Conservation (phyloP, 2,888 invertebrate species). For the Agriopis leucophaearia region DNA sequence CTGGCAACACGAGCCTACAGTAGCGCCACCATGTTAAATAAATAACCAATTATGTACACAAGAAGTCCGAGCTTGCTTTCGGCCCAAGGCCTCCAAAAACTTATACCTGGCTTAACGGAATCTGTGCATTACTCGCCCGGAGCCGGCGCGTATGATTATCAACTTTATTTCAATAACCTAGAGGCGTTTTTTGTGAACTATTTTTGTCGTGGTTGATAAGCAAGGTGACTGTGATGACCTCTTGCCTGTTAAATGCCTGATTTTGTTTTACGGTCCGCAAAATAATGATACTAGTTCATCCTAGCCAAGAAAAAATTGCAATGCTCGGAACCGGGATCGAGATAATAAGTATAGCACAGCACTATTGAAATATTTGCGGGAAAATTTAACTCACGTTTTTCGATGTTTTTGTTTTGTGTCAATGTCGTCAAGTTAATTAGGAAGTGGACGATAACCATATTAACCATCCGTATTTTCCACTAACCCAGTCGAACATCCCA, state of each 20-base stretch:
- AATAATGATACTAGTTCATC: conserved; percentile 24
- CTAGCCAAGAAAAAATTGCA: background rate
- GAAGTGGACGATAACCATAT: conserved; percentile 38
- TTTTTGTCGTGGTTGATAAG: conserved; percentile 46
- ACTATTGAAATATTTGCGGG: background rate
- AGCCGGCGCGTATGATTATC: conserved; percentile 45
- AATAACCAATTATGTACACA: conserved; percentile 52
- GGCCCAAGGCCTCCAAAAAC: conserved; percentile 62
- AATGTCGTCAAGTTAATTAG: conserved; percentile 40
- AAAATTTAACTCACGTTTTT: conserved; percentile 11
- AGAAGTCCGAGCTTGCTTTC: conserved; percentile 55
- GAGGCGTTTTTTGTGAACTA: conserved; percentile 39
- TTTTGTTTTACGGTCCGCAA: conserved; percentile 50
- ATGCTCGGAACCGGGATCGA: background rate
- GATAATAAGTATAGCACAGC: no score
- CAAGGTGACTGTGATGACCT: conserved; percentile 60
- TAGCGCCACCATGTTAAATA: conserved; percentile 51
- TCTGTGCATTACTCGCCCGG: conserved; percentile 52
- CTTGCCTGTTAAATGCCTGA: conserved; percentile 51
- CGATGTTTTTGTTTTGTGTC: conserved; percentile 18
- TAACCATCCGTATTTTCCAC: conserved; percentile 39
- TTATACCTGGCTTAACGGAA: conserved; percentile 58
- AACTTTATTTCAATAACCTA: conserved; percentile 50
- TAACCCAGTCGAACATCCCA: conserved; percentile 24
- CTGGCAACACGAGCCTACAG: conserved; percentile 26